Evolutionary conservation across 2,888 invertebrate species (phyloP).

Genomic region (Ferrisia virgata): DNA sequence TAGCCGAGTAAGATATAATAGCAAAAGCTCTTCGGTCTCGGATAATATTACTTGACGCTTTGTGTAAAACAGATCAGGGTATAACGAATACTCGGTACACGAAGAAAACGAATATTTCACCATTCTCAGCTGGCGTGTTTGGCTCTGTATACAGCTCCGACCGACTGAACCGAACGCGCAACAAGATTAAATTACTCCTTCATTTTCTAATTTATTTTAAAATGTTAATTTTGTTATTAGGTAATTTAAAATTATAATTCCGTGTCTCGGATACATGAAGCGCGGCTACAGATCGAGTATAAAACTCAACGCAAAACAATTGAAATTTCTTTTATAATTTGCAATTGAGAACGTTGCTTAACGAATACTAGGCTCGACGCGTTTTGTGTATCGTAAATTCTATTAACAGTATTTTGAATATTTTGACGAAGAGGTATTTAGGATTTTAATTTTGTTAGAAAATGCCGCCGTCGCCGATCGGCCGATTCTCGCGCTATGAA

Average conservation of each 20-base stretch:
- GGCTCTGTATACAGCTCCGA: too few species aligned
- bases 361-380: background rate
- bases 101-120: background rate
- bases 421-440: background rate
- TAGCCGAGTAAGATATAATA: too few species aligned
- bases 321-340: background rate
- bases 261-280: background rate
- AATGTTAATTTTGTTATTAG: background rate
- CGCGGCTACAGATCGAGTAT: background rate
- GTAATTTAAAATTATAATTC: conserved; percentile 16
- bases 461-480: background rate
- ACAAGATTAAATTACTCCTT: background rate
- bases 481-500: background rate
- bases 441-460: background rate
- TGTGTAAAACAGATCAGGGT: background rate
- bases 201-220: background rate
- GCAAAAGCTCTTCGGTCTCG: background rate
- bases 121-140: background rate
- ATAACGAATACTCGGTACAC: background rate
- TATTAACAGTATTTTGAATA: background rate
- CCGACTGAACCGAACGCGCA: background rate
- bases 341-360: background rate
- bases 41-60: background rate
- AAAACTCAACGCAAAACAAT: background rate
- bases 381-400: conserved; percentile 2